Percentiles rank a stretch among this genome's conserved stretches.
These are phyloP conservation scores for Brachycybe producta DNA, from an alignment of 2,888 invertebrate species.

Conservation along the genomic window DNA sequence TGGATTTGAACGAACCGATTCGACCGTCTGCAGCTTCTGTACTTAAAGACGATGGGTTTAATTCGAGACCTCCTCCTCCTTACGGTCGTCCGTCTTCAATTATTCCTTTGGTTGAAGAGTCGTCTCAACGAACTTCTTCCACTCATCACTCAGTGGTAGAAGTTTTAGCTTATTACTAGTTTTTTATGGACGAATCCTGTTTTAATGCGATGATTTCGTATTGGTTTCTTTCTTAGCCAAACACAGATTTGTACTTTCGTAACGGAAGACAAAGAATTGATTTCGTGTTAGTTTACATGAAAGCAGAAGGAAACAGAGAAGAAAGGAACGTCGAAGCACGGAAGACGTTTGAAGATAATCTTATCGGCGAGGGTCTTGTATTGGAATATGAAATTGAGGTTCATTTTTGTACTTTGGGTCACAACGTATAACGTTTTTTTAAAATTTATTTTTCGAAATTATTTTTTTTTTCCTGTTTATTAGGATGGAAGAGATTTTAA, in stretches of 20 bases:
- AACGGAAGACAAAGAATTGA: slow-evolving; percentile 19
- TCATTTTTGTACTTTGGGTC: neutral
- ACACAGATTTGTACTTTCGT: slow-evolving; percentile 16
- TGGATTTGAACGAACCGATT: slow-evolving; percentile 13
- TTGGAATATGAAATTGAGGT: slow-evolving; percentile 19
- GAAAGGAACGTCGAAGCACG: slow-evolving; percentile 8
- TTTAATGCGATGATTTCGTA: too few relatives aligned
- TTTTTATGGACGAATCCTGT: too few relatives aligned
- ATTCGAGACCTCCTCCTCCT: neutral
- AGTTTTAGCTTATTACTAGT: too few relatives aligned
- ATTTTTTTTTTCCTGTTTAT: slow-evolving; percentile 9
- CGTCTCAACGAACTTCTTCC: too few relatives aligned
- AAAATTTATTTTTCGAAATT: too few relatives aligned
- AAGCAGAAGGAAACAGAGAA: neutral
- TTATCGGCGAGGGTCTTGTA: slow-evolving; percentile 17
- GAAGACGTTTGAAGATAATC: slow-evolving; percentile 16
- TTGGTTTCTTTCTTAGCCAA: too few relatives aligned
- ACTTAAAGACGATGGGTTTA: neutral
- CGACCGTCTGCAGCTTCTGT: neutral
- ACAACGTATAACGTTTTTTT: too few relatives aligned
- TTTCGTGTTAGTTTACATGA: slow-evolving; percentile 15
- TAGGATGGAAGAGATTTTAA: slow-evolving; percentile 51
- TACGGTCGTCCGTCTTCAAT: neutral
- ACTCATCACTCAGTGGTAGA: too few relatives aligned
- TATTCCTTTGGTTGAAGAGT: neutral